Percentiles rank a stretch among this genome's conserved stretches.
phyloP scores from a whole-genome alignment of 2,797 vertebrate species.

The Triplophysa yarkandensis region DNA sequence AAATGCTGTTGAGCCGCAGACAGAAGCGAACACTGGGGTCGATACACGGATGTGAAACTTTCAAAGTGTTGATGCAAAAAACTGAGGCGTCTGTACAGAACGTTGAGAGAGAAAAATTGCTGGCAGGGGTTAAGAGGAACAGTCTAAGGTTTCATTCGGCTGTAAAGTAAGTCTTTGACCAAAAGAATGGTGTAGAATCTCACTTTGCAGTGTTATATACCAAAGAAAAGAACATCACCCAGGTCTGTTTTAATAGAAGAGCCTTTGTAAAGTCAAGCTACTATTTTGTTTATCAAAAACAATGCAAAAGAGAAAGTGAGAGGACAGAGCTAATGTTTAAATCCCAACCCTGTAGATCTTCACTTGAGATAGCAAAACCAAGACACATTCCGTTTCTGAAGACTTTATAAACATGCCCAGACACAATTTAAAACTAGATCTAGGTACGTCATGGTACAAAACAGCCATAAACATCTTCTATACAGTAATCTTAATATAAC shows the following conservation, averaged over 20 bases:
- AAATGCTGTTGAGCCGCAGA: not conserved
- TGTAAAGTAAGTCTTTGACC: constrained; percentile 8
- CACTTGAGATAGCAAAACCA: not conserved
- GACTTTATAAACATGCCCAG: constrained; percentile 50
- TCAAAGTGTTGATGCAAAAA: not conserved
- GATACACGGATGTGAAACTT: constrained; percentile 42
- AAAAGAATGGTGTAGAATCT: constrained; percentile 29
- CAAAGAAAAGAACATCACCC: not conserved
- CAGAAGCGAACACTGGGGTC: not conserved
- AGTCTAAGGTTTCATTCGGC: constrained; percentile 21
- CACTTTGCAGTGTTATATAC: constrained; percentile 11
- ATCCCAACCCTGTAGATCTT: not conserved
- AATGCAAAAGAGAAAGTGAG: not conserved
- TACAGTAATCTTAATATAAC: constrained; percentile 57
- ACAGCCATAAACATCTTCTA: constrained; percentile 46
- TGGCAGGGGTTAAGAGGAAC: constrained; percentile 12
- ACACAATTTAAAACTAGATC: constrained; percentile 20
- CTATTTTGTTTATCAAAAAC: not conserved
- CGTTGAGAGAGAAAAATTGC: not conserved
- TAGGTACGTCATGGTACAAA: constrained; percentile 29
- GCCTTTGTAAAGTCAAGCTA: not conserved
- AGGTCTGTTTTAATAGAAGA: not conserved
- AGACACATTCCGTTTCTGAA: constrained; percentile 21
- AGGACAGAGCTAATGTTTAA: not conserved
- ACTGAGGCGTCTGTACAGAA: not conserved